A percentile compares a stretch with the other conserved stretches of the same genome.
These are phyloP conservation scores for Montipora foliosa DNA, from an alignment of 64 coral and sea anemone genomes.

Conservation along the genomic window DNA sequence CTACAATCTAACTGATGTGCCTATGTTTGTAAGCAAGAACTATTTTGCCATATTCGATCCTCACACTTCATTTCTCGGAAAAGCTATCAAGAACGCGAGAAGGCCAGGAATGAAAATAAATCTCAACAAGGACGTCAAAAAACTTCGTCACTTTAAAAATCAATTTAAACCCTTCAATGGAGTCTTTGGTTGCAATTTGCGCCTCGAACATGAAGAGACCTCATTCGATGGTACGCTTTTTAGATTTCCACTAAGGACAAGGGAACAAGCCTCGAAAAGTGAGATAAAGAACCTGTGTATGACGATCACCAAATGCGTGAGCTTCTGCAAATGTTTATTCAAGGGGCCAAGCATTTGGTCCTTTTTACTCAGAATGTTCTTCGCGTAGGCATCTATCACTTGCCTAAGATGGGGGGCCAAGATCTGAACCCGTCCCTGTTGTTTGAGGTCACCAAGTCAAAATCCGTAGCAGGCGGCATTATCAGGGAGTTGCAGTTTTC, in stretches of 20 bases:
- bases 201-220: conserved; percentile 11
- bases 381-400: conserved; percentile 52
- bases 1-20: conserved; percentile 95
- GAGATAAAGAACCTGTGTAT: conserved; percentile 74
- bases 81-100: conserved; percentile 46
- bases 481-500: conserved; percentile 38
- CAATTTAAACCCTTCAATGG: conserved; percentile 88
- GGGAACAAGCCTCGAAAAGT: conserved; percentile 69
- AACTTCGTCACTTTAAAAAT: conserved; percentile 37
- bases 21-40: conserved; percentile 77
- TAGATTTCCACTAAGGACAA: conserved; percentile 82
- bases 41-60: conserved; percentile 84
- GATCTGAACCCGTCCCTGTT: conserved; percentile 42
- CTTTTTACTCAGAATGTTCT: conserved; percentile 87
- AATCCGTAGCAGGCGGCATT: not conserved
- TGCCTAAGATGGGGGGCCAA: conserved; percentile 29
- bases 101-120: conserved; percentile 84
- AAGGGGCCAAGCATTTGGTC: conserved; percentile 61
- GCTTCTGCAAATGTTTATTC: conserved; percentile 58
- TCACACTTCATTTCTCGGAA: conserved; percentile 76
- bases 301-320: conserved; percentile 46
- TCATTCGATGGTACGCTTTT: conserved; percentile 82
- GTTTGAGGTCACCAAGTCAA: conserved; percentile 62
- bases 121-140: conserved; percentile 50
- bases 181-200: conserved; percentile 78